These are phyloP conservation scores for Pyxicephalus adspersus DNA, from an alignment of 2,113 vertebrate species.

Conservation along the genomic window DNA sequence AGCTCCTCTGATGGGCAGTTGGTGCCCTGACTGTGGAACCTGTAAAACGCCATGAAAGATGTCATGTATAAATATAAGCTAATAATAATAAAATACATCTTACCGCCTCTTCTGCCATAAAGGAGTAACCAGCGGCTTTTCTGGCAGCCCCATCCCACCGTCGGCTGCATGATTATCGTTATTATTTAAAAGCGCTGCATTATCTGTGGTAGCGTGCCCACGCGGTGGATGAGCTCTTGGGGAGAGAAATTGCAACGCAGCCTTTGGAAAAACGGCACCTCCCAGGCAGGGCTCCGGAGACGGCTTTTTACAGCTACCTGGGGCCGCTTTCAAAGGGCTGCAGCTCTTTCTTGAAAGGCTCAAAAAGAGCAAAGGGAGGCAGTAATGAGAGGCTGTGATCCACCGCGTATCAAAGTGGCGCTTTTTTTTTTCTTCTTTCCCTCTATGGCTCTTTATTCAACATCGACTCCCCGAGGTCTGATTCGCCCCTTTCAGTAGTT, in stretches of 20 bases:
- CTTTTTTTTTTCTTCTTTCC: conserved; percentile 20
- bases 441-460: conserved; percentile 38
- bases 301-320: conserved; percentile 55
- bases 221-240: conserved; percentile 29
- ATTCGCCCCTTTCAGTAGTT: conserved; percentile 50
- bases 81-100: too few relatives aligned
- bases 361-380: conserved; percentile 54
- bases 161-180: conserved; percentile 44
- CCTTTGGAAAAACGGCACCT: conserved; percentile 30
- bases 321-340: conserved; percentile 49
- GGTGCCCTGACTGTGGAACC: too few relatives aligned
- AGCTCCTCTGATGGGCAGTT: too few relatives aligned
- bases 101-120: neutral
- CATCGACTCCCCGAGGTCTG: conserved; percentile 50
- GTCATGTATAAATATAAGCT: too few relatives aligned
- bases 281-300: conserved; percentile 36
- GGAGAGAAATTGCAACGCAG: conserved; percentile 44
- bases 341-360: conserved; percentile 47
- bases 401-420: conserved; percentile 48
- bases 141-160: neutral
- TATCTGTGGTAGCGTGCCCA: conserved; percentile 16
- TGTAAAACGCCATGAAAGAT: too few relatives aligned
- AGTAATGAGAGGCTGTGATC: conserved; percentile 54
- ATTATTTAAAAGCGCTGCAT: conserved; percentile 48
- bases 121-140: conserved; percentile 32